Base-by-base conservation (phyloP, 2,113 vertebrate genomes). In the Ptychochromis oligacanthus region DNA sequence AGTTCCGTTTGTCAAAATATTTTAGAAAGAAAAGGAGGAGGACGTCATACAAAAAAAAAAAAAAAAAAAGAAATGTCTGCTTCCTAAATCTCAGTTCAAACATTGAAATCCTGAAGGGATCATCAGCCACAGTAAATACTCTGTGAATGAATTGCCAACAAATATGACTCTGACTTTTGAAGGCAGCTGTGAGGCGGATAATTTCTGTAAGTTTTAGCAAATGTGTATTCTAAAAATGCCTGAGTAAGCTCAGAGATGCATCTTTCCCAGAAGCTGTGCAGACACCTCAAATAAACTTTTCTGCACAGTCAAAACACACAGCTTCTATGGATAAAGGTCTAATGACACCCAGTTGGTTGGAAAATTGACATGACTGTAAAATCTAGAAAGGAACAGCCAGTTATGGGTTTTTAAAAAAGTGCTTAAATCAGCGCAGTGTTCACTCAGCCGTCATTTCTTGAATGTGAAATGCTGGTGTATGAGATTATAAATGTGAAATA, bases 81-180 rank as follows among this genome's bases (percentile, higher is more conserved):
- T 67, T 75, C 77, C 46, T 52, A 62, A 82, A 62, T 84, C 80
- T 83, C 7, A 46, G 83, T 85, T 83, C n/a, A 40, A 77, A 77
- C 55, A 58, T 3, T 52, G 7, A 70, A 58, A 11, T 61, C 56
- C 76, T 64, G 28, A 59, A 3, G 3, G 59, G 36, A 75, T 79
- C 9, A 31, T 56, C 9, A 36, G 31, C 43, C 31, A 28, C 49
- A 40, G 54, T 52, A 54, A 82, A 84, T 49, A 34, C 22, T 22
- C 7, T 0, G 46, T 46, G 52, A 72, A 72, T 31, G 20, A 72
- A 72, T 54, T 72, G 46, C 67, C 46, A 72, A 72, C 67, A 72
- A 72, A 72, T 54, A 72, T 3, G 67, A 52, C 18, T 72, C 49
- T 72, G 54, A 55, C 54, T 55, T 55, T 55, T 1, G 20, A 55